Conservation (phyloP, 2,888 invertebrate species). For the Sinodicranocentrus sp. region DNA sequence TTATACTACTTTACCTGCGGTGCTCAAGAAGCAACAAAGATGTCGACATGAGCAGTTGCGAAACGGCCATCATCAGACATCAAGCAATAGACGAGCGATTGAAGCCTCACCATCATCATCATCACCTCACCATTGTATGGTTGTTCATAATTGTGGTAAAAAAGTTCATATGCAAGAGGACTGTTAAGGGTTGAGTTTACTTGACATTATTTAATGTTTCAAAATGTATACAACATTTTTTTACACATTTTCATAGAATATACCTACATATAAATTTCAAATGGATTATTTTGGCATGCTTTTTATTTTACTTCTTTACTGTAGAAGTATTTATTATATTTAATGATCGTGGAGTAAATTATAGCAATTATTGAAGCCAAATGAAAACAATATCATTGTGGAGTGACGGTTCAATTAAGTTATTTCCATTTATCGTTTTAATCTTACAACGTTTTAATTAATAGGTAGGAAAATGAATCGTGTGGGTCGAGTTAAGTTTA, state of each 20-base stretch:
- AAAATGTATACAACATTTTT: not conserved
- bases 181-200: not conserved
- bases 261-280: not conserved
- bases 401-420: slow-evolving; percentile 36
- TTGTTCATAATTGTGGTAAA: slow-evolving; percentile 68
- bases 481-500: slow-evolving; percentile 17
- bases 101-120: slow-evolving; percentile 29
- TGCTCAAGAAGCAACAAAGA: slow-evolving; percentile 55
- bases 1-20: slow-evolving; percentile 57
- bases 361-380: not conserved
- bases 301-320: too few relatives aligned
- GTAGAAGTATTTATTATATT: not conserved
- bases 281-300: not conserved
- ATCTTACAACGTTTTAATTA: slow-evolving; percentile 43
- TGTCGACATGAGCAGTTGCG: slow-evolving; percentile 53
- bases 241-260: too few relatives aligned
- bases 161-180: slow-evolving; percentile 64
- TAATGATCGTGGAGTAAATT: slow-evolving; percentile 19
- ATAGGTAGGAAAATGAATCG: slow-evolving; percentile 3
- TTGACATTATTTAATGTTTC: not conserved
- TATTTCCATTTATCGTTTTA: slow-evolving; percentile 43
- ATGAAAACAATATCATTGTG: slow-evolving; percentile 10
- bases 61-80: slow-evolving; percentile 19
- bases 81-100: slow-evolving; percentile 40
- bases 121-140: slow-evolving; percentile 50